phyloP scores from a whole-genome alignment of 2,113 vertebrate species.

The Danio rerio region GRCz12tu NC_133189.1:48342001-48342500 shows the following conservation, averaged over 20 bases:
- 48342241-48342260: constrained; percentile 75
- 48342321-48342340: constrained; percentile 42
- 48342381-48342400: constrained; percentile 44
- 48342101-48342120: constrained; percentile 59
- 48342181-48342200: constrained; percentile 69
- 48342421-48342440: constrained; percentile 28
- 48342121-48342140: constrained; percentile 79
- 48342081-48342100: constrained; percentile 53
- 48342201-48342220: not conserved
- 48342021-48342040: constrained; percentile 64
- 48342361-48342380: constrained; percentile 67
- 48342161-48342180: constrained; percentile 80
- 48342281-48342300: constrained; percentile 66
- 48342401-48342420: constrained; percentile 51
- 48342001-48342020: constrained; percentile 72
- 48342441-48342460: constrained; percentile 61
- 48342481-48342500: constrained; percentile 36
- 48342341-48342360: constrained; percentile 60
- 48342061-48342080: constrained; percentile 46
- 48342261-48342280: constrained; percentile 72
- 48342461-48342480: constrained; percentile 60
- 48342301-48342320: not conserved
- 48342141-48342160: constrained; percentile 82
- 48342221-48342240: constrained; percentile 66
- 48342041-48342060: constrained; percentile 7